Evolutionary conservation across 2,113 vertebrate genomes (phyloP).

Genomic region (Lophotis ruficrista): DNA sequence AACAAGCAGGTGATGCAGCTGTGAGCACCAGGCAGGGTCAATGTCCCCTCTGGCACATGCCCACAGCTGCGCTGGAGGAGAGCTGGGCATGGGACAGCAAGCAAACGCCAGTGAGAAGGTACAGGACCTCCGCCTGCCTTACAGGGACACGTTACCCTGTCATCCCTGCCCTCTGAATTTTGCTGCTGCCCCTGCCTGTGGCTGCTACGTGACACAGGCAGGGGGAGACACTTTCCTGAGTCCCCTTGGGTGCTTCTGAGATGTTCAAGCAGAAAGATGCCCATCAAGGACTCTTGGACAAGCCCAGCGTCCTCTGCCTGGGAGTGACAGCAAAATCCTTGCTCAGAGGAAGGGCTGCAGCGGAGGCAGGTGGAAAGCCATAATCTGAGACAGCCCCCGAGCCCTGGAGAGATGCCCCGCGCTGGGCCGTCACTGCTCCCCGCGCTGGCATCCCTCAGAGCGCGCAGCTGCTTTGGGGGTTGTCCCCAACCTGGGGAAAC

Average conservation of each 20-base stretch:
- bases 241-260: not conserved
- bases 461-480: not conserved
- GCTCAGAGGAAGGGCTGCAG: not conserved
- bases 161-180: not conserved
- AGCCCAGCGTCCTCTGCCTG: not conserved
- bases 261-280: not conserved
- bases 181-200: not conserved
- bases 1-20: not conserved
- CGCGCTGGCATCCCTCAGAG: not conserved
- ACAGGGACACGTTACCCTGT: not conserved
- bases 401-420: not conserved
- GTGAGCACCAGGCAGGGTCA: fast-evolving
- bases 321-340: not conserved
- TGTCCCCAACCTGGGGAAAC: not conserved
- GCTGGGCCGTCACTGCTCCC: not conserved
- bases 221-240: not conserved
- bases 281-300: not conserved
- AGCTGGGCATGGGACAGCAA: not conserved
- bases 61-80: not conserved
- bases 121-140: not conserved
- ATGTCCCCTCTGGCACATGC: not conserved
- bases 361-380: not conserved
- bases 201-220: not conserved
- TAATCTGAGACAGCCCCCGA: not conserved
- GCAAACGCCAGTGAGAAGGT: not conserved